Conservation (phyloP, 2,797 vertebrate genomes). For the Pelochelys cantorii region DNA sequence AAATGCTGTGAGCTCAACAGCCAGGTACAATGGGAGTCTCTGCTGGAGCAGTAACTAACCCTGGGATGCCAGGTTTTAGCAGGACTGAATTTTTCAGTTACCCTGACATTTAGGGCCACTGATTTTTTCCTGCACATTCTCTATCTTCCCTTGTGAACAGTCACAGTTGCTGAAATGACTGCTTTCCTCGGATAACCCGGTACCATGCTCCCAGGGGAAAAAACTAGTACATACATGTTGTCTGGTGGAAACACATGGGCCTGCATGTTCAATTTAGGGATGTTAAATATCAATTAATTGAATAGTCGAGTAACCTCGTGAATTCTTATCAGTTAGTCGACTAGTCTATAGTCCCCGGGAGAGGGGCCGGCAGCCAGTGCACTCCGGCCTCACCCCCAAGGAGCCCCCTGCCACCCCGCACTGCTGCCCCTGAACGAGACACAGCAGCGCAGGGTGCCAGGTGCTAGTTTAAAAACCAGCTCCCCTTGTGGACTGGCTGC, state of each 20-base stretch:
- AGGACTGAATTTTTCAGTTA: neutral
- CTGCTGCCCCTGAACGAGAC: too few species aligned
- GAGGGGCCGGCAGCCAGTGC: too few species aligned
- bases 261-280: neutral
- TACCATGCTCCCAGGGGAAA: neutral
- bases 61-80: neutral
- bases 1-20: neutral
- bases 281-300: too few species aligned
- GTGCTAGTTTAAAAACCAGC: too few species aligned
- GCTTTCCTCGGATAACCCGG: neutral
- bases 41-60: neutral
- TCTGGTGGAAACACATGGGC: neutral
- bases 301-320: too few species aligned
- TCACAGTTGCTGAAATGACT: neutral
- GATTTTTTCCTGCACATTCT: neutral
- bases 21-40: neutral
- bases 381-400: too few species aligned
- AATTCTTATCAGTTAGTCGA: too few species aligned
- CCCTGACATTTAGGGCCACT: neutral
- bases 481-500: too few species aligned
- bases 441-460: too few species aligned
- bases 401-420: too few species aligned
- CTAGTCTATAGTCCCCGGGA: too few species aligned
- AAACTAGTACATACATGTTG: neutral
- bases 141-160: neutral